These are phyloP conservation scores for Bombyx mandarina DNA, from an alignment of 1,140 invertebrate genomes.

Conservation along the genomic window DNA sequence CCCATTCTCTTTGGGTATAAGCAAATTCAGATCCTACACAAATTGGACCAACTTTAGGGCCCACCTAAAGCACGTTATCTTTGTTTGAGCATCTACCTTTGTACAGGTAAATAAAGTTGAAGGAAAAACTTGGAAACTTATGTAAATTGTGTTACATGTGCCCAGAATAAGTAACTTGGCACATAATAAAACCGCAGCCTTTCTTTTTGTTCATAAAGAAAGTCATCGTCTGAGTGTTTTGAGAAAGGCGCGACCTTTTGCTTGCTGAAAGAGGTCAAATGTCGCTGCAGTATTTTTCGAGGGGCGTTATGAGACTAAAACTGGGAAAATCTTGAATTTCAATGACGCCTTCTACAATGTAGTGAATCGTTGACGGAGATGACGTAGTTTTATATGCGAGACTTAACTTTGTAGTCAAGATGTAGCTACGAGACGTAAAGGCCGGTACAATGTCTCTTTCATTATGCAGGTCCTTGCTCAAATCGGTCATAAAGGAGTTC, in stretches of 20 bases:
- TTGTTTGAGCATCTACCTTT: conserved; percentile 22
- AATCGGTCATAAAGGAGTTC: conserved; percentile 38
- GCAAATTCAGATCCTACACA: conserved; percentile 37
- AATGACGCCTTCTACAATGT: too few relatives aligned
- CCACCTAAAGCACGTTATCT: background rate
- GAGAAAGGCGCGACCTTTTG: conserved; percentile 17
- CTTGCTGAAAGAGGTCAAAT: conserved; percentile 6
- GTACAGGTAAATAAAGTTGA: conserved; percentile 28
- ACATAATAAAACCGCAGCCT: conserved; percentile 23
- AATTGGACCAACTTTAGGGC: conserved; percentile 21
- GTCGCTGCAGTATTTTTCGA: background rate
- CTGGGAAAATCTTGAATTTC: background rate
- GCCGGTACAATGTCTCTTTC: conserved; percentile 16
- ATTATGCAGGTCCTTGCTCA: conserved; percentile 32
- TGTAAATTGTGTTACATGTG: conserved; percentile 35
- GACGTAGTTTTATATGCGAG: background rate
- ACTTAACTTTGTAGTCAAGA: background rate
- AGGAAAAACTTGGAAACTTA: conserved; percentile 28
- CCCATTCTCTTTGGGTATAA: conserved; percentile 34
- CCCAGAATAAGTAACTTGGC: conserved; percentile 31
- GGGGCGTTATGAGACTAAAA: conserved; percentile 1
- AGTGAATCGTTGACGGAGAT: too few relatives aligned
- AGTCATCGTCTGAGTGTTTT: conserved; percentile 18
- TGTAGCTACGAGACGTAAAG: background rate
- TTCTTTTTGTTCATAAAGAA: conserved; percentile 22